These are phyloP conservation scores for Torymus aiolomorphi DNA, from an alignment of 2,888 invertebrate species.

Conservation along the genomic window DNA sequence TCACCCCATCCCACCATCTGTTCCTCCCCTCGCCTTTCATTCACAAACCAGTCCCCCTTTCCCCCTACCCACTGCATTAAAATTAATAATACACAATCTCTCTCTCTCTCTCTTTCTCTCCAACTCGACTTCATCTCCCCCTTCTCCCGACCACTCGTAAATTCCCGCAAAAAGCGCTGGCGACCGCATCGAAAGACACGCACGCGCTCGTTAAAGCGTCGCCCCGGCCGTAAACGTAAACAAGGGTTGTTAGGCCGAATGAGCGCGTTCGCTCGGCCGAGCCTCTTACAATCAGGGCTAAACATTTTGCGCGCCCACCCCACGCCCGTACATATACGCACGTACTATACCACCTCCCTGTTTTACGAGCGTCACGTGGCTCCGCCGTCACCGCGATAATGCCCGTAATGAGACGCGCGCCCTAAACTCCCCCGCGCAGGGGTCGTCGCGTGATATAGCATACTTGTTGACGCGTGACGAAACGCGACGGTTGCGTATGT, in stretches of 20 bases:
- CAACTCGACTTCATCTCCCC: no score
- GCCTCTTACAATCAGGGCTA: conserved; percentile 71
- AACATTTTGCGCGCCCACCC: conserved; percentile 67
- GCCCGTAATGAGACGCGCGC: conserved; percentile 36
- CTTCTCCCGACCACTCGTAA: no score
- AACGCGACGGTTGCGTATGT: not conserved
- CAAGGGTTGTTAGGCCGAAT: conserved; percentile 72
- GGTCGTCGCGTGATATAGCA: conserved; percentile 12
- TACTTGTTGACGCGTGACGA: conserved; percentile 40
- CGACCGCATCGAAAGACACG: no score
- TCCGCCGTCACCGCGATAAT: conserved; percentile 44
- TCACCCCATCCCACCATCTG: no score
- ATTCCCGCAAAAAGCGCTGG: no score
- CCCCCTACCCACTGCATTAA: no score
- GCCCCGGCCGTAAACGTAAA: conserved; percentile 73
- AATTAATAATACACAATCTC: no score
- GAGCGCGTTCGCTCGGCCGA: conserved; percentile 60
- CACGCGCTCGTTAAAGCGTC: conserved; percentile 68
- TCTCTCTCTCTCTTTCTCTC: no score
- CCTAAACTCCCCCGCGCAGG: not conserved
- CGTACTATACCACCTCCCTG: not conserved
- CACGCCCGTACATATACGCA: conserved; percentile 62
- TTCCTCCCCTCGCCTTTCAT: no score
- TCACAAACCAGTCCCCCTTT: no score
- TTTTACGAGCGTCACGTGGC: conserved; percentile 47